phyloP scores from a whole-genome alignment of 2,888 invertebrate genomes.

The Xestia sexstrigata region DNA sequence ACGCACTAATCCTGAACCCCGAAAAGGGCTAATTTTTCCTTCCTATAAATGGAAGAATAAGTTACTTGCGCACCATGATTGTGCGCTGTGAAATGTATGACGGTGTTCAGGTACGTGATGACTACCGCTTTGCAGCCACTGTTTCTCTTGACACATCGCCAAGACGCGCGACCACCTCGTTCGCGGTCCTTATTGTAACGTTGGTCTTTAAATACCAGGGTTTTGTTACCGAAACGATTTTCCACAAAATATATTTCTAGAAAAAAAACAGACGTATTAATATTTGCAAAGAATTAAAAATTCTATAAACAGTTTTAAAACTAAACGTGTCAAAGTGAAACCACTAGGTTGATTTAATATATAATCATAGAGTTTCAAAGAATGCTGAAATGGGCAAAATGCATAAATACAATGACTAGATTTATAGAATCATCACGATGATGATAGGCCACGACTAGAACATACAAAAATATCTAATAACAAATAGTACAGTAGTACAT shows the following conservation, averaged over 20 bases:
- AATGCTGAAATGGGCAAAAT: neutral
- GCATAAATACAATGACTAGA: constrained; percentile 22
- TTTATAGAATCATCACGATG: constrained; percentile 2
- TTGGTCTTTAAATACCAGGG: constrained; percentile 66
- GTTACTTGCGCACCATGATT: constrained; percentile 35
- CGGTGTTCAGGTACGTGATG: constrained; percentile 58
- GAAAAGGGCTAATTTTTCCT: neutral
- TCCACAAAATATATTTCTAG: constrained; percentile 28
- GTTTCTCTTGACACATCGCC: constrained; percentile 73
- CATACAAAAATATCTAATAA: neutral
- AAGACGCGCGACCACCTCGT: constrained; percentile 59
- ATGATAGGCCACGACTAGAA: neutral
- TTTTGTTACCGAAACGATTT: constrained; percentile 62
- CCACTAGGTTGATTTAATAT: neutral
- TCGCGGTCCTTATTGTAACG: constrained; percentile 69
- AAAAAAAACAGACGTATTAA: constrained; percentile 4
- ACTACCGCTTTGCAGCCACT: constrained; percentile 66
- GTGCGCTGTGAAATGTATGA: constrained; percentile 51
- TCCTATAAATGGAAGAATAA: neutral
- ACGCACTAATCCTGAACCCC: neutral
- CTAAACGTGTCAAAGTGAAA: neutral
- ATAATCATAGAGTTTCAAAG: neutral
- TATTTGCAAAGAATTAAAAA: neutral
- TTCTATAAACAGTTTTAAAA: neutral
- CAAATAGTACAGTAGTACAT: neutral